These are phyloP conservation scores for Catalaphyllia jardinei DNA, from an alignment of 64 coral and sea anemone species.

Conservation along the genomic window DNA sequence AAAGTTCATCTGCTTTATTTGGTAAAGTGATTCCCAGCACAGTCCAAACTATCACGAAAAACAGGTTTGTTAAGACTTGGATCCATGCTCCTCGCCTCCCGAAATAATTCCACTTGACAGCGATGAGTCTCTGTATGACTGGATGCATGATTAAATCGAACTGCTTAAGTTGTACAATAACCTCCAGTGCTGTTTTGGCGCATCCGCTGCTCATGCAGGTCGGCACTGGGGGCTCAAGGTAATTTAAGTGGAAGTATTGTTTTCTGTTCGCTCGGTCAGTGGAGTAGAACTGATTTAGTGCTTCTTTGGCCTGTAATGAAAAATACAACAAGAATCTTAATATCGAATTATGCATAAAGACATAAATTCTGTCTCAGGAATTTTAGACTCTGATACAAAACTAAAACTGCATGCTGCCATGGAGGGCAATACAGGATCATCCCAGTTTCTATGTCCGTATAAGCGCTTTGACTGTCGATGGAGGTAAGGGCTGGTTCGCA, in stretches of 20 bases:
- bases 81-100: slow-evolving; percentile 86
- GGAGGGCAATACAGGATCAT: too few relatives aligned
- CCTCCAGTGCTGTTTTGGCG: slow-evolving; percentile 86
- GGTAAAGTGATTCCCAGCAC: slow-evolving; percentile 73
- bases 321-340: background rate
- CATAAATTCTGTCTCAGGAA: too few relatives aligned
- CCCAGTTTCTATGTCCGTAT: too few relatives aligned
- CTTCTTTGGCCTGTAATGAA: slow-evolving; percentile 64
- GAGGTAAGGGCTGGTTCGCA: too few relatives aligned
- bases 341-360: too few relatives aligned
- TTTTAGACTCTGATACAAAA: too few relatives aligned
- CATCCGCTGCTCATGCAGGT: slow-evolving; percentile 88
- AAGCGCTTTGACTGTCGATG: too few relatives aligned
- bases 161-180: slow-evolving; percentile 88
- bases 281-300: slow-evolving; percentile 93
- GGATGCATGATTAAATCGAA: slow-evolving; percentile 99
- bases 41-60: slow-evolving; percentile 94
- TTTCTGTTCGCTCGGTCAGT: slow-evolving; percentile 87
- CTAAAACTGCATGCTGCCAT: too few relatives aligned
- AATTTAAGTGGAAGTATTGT: slow-evolving; percentile 90
- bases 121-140: slow-evolving; percentile 89
- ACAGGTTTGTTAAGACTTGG: slow-evolving; percentile 65
- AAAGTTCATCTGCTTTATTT: slow-evolving; percentile 56
- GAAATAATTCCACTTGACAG: slow-evolving; percentile 93
- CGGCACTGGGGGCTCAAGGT: slow-evolving; percentile 84